Evolutionary conservation across 2,888 invertebrate genomes (phyloP), one percentile per base, ranked within the genome.

Genomic region (Monopis laevigella): DNA sequence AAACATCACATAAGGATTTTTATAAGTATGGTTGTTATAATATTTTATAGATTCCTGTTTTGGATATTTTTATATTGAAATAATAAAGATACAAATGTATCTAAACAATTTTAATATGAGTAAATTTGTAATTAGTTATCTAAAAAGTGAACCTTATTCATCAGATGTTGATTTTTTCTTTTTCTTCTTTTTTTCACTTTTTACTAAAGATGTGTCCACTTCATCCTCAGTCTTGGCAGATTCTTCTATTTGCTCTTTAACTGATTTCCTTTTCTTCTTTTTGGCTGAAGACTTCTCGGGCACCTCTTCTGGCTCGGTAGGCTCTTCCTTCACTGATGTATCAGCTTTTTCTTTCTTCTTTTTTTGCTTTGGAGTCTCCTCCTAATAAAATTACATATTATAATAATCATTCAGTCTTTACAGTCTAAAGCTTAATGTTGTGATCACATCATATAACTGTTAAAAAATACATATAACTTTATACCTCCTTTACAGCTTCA

Each of bases 211-310:
- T 5, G 12, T 29, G 18, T 36, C 19, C 12, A 46, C 46, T 40
- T 56, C 46, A 43, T 52, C 50, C 32, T 48, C 48, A 14, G 2
- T 46, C 51, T 17, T 17, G 2, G n/a, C n/a, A n/a, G n/a, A n/a
- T n/a, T 32, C 32, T 17, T 59, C 62, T 12, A 54, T 50, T 17
- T 60, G 17, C 6, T 73, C 70, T 17, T 75, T 62, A 29, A 72
- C 73, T 47, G 82, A 83, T 49, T 77, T 81, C 58, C 77, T 83
- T 53, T 83, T 83, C 54, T 82, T 82, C 51, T 81, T 82, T 51
- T 83, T 83, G 50, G 82, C 81, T 12, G 70, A 68, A 10, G 55
- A 50, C 2, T 61, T 61, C 29, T 54, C 58, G 13, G 48, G 52
- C 11, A 49, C 53, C 40, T 54, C 51, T 14, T 56, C 52, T 46